Evolutionary conservation across 2,888 invertebrate species (phyloP), one percentile per base, ranked within the genome.

Genomic region (Platycnemis pennipes): DNA sequence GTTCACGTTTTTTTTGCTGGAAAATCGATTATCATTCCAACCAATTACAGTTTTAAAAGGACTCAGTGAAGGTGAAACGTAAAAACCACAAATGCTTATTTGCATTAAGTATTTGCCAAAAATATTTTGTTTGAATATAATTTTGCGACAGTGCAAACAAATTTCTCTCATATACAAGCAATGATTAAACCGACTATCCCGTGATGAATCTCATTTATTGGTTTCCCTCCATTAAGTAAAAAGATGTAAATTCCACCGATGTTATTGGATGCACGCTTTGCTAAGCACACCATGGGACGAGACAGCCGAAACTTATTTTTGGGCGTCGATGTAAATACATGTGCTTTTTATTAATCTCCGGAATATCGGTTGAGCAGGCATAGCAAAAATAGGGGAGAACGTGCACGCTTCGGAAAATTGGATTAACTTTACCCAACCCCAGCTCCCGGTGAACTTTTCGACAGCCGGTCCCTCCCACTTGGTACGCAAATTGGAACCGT

Each of bases 351-450:
- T 77, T 77, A 37, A 37, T 69, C 69, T 13, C 37, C 16, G 22
- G 37, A 11, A 13, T 37, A 63, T n/a, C 11, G 69, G 91, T 69
- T 44, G 91, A 91, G 69, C n/a, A n/a, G 45, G 63, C 69, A 45
- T 44, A n/a, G 2, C 69, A 69, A 69, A 91, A 91, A 91, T 91
- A n/a, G 69, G 26, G n/a, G 56, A 26, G n/a, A 4, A 42, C 37
- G 37, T n/a, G 42, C 49, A 42, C 31, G 91, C 2, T 56, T 42
- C 63, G 44, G 63, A 91, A 91, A 63, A 91, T 56, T 63, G 56
- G 56, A 91, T 63, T 91, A 45, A 26, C 56, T 91, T 91, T 91
- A 45, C 69, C 44, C 44, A n/a, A 8, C 26, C 31, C n/a, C 26
- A 77, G 11, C 86, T 56, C 16, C 56, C 4, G 53, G 22, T 26